phyloP scores from a whole-genome alignment of 1,140 invertebrate genomes.

The Ganaspis sp. region DNA sequence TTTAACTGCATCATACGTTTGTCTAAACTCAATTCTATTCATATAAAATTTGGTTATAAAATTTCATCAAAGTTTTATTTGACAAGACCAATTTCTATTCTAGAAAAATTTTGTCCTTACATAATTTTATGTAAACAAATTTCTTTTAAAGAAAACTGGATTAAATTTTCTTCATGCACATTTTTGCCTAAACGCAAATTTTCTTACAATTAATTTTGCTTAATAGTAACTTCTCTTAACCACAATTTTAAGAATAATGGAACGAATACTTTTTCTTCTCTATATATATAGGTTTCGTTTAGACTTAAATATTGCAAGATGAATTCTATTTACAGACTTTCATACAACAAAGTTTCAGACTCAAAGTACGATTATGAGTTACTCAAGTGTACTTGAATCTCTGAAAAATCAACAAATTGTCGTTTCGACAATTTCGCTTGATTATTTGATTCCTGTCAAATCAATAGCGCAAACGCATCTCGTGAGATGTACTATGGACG shows the following conservation, averaged over 20 bases:
- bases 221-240: neutral
- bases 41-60: no score
- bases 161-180: no score
- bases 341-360: constrained; percentile 55
- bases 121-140: constrained; percentile 20
- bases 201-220: no score
- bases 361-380: neutral
- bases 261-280: constrained; percentile 25
- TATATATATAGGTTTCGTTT: constrained; percentile 42
- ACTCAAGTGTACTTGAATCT: neutral
- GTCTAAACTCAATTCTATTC: no score
- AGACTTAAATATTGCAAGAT: constrained; percentile 3
- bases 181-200: neutral
- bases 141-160: neutral
- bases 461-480: neutral
- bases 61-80: no score
- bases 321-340: constrained; percentile 64
- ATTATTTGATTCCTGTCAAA: neutral
- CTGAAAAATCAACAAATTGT: neutral
- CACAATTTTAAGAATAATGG: neutral
- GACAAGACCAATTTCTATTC: no score
- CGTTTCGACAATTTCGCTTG: neutral
- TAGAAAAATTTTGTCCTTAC: constrained; percentile 24
- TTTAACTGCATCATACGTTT: no score
- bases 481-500: constrained; percentile 50